Percentiles rank a stretch among this genome's conserved stretches.
Evolutionary conservation across 2,888 invertebrate genomes (phyloP).

Genomic region (Zaprionus lineosus): DNA sequence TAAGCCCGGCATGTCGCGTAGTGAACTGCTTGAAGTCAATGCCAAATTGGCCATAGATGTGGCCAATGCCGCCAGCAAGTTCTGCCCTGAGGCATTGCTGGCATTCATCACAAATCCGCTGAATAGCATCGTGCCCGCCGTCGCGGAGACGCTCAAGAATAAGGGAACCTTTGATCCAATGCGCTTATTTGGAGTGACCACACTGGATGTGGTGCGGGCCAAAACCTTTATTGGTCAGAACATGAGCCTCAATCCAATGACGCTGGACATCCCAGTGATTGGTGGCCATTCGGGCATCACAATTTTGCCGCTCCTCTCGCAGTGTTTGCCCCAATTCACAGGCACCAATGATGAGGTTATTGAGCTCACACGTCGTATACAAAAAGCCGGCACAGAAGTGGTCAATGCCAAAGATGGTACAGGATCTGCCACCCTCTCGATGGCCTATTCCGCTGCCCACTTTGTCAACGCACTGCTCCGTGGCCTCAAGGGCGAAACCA

Average conservation of each 20-base stretch:
- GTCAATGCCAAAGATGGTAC: constrained; percentile 96
- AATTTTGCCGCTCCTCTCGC: constrained; percentile 97
- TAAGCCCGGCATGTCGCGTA: constrained; percentile 98
- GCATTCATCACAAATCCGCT: constrained; percentile 98
- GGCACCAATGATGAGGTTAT: constrained; percentile 90
- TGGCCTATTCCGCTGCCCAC: constrained; percentile 97
- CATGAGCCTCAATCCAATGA: constrained; percentile 91
- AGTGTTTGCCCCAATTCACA: constrained; percentile 90
- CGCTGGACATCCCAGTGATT: constrained; percentile 93
- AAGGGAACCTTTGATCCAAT: constrained; percentile 92
- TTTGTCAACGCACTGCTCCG: constrained; percentile 91
- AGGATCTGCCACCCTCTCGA: constrained; percentile 97
- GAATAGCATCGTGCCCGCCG: constrained; percentile 98
- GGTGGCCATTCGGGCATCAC: constrained; percentile 98
- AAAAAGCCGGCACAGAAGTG: constrained; percentile 97
- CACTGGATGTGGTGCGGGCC: constrained; percentile 95
- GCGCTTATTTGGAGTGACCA: constrained; percentile 96
- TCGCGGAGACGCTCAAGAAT: constrained; percentile 92
- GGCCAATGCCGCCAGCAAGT: constrained; percentile 88
- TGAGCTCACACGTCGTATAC: constrained; percentile 93
- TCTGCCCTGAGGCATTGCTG: constrained; percentile 93
- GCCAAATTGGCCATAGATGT: constrained; percentile 95
- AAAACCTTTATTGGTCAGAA: constrained; percentile 95
- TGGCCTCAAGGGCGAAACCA: constrained; percentile 88
- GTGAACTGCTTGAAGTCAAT: constrained; percentile 98